These are phyloP conservation scores for Equus quagga DNA, from an alignment of 2,113 vertebrate species.

Conservation along the genomic window DNA sequence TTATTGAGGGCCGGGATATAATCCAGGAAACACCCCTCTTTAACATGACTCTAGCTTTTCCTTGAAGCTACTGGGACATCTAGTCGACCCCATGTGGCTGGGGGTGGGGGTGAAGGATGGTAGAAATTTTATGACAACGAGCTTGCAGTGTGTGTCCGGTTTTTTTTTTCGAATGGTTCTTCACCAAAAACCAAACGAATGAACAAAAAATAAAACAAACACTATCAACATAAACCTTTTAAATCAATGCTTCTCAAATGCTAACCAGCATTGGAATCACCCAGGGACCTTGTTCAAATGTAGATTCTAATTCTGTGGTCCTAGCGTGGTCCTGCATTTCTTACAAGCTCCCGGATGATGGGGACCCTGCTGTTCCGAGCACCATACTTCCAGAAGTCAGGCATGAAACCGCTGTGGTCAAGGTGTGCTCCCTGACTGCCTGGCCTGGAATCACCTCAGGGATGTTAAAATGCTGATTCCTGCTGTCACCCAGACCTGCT, in stretches of 20 bases:
- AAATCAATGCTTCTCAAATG: not conserved
- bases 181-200: not conserved
- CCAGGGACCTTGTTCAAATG: not conserved
- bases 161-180: not conserved
- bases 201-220: not conserved
- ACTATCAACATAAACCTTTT: not conserved
- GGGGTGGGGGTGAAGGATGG: too few relatives aligned
- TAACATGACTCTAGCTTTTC: not conserved
- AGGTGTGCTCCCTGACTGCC: not conserved
- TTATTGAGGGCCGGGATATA: not conserved
- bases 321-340: not conserved
- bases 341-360: not conserved
- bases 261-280: not conserved
- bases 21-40: not conserved
- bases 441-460: not conserved
- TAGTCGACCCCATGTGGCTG: not conserved
- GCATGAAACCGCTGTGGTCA: not conserved
- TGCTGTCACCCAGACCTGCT: not conserved
- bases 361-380: accelerated
- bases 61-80: not conserved
- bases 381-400: accelerated
- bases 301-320: not conserved
- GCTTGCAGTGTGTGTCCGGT: not conserved
- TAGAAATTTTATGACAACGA: not conserved
- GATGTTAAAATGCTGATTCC: not conserved